Conservation (phyloP, 2,888 invertebrate genomes). For the Napeogenes sylphis region DNA sequence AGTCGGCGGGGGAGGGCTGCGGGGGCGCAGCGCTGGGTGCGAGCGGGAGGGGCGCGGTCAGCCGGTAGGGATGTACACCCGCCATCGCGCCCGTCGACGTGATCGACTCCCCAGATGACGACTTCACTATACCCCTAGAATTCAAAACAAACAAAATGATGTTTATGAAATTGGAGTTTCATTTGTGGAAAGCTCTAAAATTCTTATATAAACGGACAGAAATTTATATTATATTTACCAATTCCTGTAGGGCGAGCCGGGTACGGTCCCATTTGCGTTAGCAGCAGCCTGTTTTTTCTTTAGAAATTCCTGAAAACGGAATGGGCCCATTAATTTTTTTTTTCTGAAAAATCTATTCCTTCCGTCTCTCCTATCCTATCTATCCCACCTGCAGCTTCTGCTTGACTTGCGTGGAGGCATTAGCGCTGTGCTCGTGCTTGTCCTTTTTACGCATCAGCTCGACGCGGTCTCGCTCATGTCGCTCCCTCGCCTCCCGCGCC, state of each 20-base stretch:
- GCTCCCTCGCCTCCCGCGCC: constrained; percentile 83
- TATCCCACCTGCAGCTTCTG: constrained; percentile 89
- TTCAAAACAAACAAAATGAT: neutral
- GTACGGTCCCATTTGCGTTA: constrained; percentile 82
- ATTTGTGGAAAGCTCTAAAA: neutral
- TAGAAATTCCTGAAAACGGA: constrained; percentile 81
- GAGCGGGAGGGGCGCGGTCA: constrained; percentile 78
- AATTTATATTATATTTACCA: constrained; percentile 75
- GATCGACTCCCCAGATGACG: constrained; percentile 81
- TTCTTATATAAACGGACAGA: neutral
- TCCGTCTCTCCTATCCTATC: neutral
- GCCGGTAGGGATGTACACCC: constrained; percentile 82
- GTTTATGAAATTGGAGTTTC: neutral
- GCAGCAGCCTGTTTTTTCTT: constrained; percentile 89
- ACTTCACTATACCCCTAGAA: constrained; percentile 80
- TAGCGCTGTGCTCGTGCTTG: constrained; percentile 96
- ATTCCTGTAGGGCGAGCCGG: constrained; percentile 85
- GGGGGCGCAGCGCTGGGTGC: constrained; percentile 57
- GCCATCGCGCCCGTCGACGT: constrained; percentile 76
- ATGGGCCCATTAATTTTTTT: neutral
- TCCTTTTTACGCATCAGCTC: constrained; percentile 94
- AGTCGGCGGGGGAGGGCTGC: constrained; percentile 79
- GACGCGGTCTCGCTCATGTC: constrained; percentile 87
- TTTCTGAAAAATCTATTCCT: neutral
- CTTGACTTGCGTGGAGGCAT: constrained; percentile 97